A percentile compares a stretch with the other conserved stretches of the same genome.
phyloP scores from a whole-genome alignment of 64 coral and sea anemone genomes.

The Stylophora pistillata region DNA sequence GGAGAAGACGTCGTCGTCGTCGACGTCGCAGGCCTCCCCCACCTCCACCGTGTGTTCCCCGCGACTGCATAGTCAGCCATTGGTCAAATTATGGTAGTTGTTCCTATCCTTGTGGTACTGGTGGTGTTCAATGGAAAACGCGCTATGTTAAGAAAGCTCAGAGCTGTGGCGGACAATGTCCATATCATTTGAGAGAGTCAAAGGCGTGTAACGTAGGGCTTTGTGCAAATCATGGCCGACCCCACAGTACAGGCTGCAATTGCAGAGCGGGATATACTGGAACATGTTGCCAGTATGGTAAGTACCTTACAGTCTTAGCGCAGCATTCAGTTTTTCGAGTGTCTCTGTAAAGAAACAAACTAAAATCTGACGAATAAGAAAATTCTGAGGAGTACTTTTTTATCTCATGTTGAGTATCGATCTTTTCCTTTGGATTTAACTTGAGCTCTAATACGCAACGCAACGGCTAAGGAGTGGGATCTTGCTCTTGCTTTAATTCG shows the following conservation, averaged over 20 bases:
- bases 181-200: background rate
- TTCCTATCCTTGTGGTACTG: slow-evolving; percentile 45
- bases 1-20: background rate
- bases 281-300: slow-evolving; percentile 64
- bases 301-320: background rate
- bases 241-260: slow-evolving; percentile 18
- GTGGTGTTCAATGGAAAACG: slow-evolving; percentile 10
- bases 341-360: no score
- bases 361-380: no score
- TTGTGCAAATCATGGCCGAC: slow-evolving; percentile 52
- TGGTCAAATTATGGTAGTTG: slow-evolving; percentile 51
- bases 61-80: slow-evolving; percentile 6
- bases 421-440: no score
- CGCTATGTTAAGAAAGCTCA: background rate
- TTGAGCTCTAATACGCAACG: no score
- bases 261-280: slow-evolving; percentile 66
- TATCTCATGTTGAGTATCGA: no score
- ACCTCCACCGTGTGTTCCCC: background rate
- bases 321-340: no score
- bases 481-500: no score
- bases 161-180: background rate
- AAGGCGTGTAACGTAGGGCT: slow-evolving; percentile 32
- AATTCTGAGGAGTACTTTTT: no score
- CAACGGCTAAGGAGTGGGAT: no score
- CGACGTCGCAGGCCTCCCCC: background rate